Evolutionary conservation across 2,113 vertebrate genomes (phyloP), one percentile per base, ranked within the genome.

Genomic region (Dicrurus megarhynchus): DNA sequence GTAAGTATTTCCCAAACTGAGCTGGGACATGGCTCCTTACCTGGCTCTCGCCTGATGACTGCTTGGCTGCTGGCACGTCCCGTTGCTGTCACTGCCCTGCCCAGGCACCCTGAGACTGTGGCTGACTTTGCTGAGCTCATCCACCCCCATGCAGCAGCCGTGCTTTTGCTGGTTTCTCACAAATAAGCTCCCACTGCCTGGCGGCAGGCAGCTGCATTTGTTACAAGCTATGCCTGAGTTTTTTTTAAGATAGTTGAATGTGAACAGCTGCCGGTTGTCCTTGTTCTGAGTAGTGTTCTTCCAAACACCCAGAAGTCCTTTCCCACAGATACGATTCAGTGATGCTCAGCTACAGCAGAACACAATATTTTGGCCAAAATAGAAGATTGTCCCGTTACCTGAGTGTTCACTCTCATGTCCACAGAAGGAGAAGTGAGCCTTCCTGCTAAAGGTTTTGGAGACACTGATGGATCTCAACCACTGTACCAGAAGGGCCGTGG

Each of bases 271-370:
- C 33, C 27, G 39, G 27, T 23, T 53, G 30, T 46, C 41, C 21
- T 64, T 37, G 27, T 46, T 74, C 47, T 20, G 41, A 33, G 35
- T 6, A 4, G 10, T 5, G 9, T 12, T 56, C 49, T 77, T 65
- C 8, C 46, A 49, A 46, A 55, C 27, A 52, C 13, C 4, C 33
- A 37, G 41, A 65, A 17, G 10, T 47, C 27, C 23, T 27, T 64
- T 77, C 18, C 9, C 5, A 30, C 19, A 30, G 6, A 6, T 7
- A 16, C 0, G 0, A 16, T 26, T 30, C 33, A 13, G 44, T 27
- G 49, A 64, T 37, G 57, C 57, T 26, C 53, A 47, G 44, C 44
- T 64, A 27, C 16, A 47, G 15, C 16, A 41, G 46, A 53, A 55
- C 13, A 9, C 46, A 21, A 8, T 22, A 7, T 69, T 78, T 78